Evolutionary conservation across 2,888 invertebrate genomes (phyloP).

Genomic region (Trachelus iudaicus): DNA sequence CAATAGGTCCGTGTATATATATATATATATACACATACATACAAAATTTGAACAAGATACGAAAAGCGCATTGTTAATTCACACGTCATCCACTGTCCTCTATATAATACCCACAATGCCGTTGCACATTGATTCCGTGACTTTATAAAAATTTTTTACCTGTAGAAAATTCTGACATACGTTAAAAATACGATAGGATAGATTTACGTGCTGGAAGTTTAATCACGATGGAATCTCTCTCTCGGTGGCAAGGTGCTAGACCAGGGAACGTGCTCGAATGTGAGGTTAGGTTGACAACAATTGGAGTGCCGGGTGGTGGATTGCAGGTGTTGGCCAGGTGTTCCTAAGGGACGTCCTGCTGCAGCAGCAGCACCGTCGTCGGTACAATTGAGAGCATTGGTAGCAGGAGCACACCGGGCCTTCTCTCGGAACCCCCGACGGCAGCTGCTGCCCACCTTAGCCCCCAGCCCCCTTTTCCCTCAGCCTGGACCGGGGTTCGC

Average conservation of each 20-base stretch:
- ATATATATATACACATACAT: not conserved
- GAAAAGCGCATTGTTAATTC: not conserved
- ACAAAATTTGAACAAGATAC: not conserved
- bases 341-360: constrained; percentile 27
- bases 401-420: not conserved
- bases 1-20: not conserved
- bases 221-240: not conserved
- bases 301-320: constrained; percentile 33
- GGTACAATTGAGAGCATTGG: not conserved
- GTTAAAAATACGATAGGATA: not conserved
- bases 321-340: constrained; percentile 16
- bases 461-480: not conserved
- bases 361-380: constrained; percentile 10
- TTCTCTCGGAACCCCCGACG: constrained; percentile 38
- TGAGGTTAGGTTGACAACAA: not conserved
- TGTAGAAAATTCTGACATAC: not conserved
- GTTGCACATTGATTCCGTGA: not conserved
- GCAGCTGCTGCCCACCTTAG: not conserved
- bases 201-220: not conserved
- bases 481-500: not conserved
- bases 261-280: not conserved
- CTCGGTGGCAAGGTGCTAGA: not conserved
- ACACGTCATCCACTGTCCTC: not conserved
- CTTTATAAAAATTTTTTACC: not conserved
- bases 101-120: not conserved